These are phyloP conservation scores for Himalopsyche tibetana DNA, from an alignment of 2,888 invertebrate species.

Conservation along the genomic window DNA sequence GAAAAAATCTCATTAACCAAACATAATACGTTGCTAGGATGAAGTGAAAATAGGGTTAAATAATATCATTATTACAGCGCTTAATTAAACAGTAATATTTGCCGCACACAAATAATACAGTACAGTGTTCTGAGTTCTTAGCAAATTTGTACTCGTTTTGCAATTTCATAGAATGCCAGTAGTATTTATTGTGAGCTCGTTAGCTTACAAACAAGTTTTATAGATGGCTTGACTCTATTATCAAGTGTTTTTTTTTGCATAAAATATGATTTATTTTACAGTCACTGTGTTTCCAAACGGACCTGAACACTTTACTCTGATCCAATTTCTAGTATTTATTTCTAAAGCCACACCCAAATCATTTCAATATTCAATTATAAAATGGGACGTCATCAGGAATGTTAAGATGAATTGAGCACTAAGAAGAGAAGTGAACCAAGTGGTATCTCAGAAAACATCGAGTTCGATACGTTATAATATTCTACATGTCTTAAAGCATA, in stretches of 20 bases:
- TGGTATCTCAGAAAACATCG: neutral
- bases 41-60: no score
- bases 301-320: neutral
- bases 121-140: no score
- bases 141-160: no score
- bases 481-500: no score
- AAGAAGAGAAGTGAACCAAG: neutral
- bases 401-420: neutral
- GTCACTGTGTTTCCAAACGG: neutral
- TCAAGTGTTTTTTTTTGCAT: neutral
- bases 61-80: no score
- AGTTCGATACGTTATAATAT: no score
- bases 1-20: no score
- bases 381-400: neutral
- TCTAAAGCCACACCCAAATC: neutral
- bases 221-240: neutral
- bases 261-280: neutral
- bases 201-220: slow-evolving; percentile 8
- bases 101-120: no score
- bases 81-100: no score
- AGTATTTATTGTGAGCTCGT: neutral
- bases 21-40: no score
- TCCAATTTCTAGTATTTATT: neutral
- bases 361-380: neutral
- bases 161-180: slow-evolving; percentile 2